These are phyloP conservation scores for Melieria picta DNA, from an alignment of 2,888 invertebrate genomes.

Conservation along the genomic window DNA sequence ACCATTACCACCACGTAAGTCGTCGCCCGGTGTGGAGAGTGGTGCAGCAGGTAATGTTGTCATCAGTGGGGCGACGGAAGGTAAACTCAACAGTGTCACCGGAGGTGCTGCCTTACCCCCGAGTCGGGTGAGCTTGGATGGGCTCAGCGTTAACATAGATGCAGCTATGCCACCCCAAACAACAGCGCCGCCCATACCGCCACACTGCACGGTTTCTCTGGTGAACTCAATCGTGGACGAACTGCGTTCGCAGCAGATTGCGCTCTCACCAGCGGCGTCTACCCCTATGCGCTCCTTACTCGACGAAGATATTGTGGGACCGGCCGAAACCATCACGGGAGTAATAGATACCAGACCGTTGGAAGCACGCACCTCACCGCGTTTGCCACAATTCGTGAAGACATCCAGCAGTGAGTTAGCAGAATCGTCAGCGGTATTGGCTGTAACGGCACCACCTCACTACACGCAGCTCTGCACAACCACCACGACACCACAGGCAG, in stretches of 20 bases:
- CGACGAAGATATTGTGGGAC: conserved; percentile 70
- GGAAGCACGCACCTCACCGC: conserved; percentile 58
- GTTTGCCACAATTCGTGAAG: conserved; percentile 20
- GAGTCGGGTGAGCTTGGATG: conserved; percentile 7
- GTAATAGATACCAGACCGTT: conserved; percentile 73
- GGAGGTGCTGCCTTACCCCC: too few species aligned
- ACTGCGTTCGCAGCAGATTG: conserved; percentile 58
- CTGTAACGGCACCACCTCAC: conserved; percentile 12
- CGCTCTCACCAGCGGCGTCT: conserved; percentile 32
- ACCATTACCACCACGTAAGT: conserved; percentile 72
- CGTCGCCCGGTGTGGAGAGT: conserved; percentile 65
- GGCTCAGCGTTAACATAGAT: conserved; percentile 42
- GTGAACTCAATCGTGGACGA: conserved; percentile 62
- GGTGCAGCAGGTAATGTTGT: conserved; percentile 48
- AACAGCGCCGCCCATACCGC: conserved; percentile 65
- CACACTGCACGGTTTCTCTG: conserved; percentile 51
- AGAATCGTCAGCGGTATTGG: background rate
- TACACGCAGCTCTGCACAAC: conserved; percentile 41
- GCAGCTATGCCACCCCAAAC: conserved; percentile 53
- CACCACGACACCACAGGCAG: conserved; percentile 38
- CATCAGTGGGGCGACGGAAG: conserved; percentile 37
- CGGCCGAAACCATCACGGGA: conserved; percentile 78
- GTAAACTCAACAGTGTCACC: conserved; percentile 33
- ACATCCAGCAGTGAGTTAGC: background rate
- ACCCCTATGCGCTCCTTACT: conserved; percentile 46